Conservation (phyloP, 2,888 invertebrate genomes). For the Phaonia tiefii region DNA sequence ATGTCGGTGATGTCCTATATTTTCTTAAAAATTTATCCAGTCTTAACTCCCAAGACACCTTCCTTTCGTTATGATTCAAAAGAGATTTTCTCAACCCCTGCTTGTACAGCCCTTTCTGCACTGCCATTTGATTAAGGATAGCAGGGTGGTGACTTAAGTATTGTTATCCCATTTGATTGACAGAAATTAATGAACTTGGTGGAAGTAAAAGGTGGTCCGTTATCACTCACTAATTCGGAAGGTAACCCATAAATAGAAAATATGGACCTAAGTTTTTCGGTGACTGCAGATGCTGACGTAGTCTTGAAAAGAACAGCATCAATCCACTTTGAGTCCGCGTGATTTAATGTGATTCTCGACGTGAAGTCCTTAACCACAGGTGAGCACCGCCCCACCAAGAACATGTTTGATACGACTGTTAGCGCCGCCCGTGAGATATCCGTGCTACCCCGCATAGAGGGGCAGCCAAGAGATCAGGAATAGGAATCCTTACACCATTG, state of each 20-base stretch:
- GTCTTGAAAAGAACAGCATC: no score
- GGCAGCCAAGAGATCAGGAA: no score
- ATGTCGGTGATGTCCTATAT: slow-evolving; percentile 30
- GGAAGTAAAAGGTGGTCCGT: slow-evolving; percentile 50
- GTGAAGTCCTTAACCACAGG: no score
- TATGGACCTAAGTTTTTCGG: slow-evolving; percentile 28
- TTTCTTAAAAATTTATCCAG: slow-evolving; percentile 25
- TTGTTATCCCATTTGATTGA: slow-evolving; percentile 20
- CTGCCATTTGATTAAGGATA: neutral
- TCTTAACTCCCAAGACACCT: neutral
- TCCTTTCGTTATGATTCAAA: slow-evolving; percentile 18
- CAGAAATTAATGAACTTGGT: slow-evolving; percentile 41
- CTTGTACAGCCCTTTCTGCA: slow-evolving; percentile 22
- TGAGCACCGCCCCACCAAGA: no score
- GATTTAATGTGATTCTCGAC: no score
- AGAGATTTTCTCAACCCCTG: slow-evolving; percentile 18
- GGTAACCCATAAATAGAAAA: slow-evolving; percentile 45
- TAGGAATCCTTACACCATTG: no score
- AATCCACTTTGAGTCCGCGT: no score
- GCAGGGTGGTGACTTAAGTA: neutral
- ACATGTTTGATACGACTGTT: no score
- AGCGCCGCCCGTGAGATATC: no score
- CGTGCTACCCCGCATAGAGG: no score
- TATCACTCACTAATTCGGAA: slow-evolving; percentile 42
- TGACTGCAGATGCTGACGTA: no score